phyloP scores from a whole-genome alignment of 2,797 vertebrate genomes.

The Siniperca scherzeri region DNA sequence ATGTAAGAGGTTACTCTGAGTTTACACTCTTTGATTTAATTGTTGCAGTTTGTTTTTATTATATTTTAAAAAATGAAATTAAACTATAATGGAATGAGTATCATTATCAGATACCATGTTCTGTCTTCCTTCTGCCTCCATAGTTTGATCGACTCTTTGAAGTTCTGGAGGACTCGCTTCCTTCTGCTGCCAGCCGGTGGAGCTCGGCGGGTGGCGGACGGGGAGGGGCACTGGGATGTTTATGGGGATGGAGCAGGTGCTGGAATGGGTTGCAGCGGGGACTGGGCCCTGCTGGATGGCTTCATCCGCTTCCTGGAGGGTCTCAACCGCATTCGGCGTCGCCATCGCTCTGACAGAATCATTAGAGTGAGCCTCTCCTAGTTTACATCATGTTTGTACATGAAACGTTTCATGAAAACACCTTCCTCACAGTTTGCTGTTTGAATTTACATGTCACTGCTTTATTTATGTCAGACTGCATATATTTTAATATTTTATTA shows the following conservation, averaged over 20 bases:
- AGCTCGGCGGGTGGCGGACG: slow-evolving; percentile 93
- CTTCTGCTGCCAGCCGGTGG: slow-evolving; percentile 94
- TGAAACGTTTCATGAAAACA: not conserved
- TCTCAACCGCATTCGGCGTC: slow-evolving; percentile 95
- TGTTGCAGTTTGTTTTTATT: not conserved
- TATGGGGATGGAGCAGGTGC: slow-evolving; percentile 91
- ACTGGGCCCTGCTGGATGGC: slow-evolving; percentile 94
- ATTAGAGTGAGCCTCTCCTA: slow-evolving; percentile 88
- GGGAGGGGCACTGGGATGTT: slow-evolving; percentile 93
- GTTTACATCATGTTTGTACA: not conserved
- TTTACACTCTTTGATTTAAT: not conserved
- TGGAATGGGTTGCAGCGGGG: slow-evolving; percentile 81
- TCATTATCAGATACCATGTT: not conserved
- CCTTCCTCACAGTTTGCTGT: too few species aligned
- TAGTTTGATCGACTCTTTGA: slow-evolving; percentile 97
- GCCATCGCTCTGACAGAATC: slow-evolving; percentile 95
- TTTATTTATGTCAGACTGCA: not conserved
- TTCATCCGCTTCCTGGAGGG: slow-evolving; percentile 98
- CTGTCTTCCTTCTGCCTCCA: not conserved
- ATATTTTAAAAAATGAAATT: not conserved
- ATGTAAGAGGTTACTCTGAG: not conserved
- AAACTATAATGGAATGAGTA: not conserved
- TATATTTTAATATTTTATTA: not conserved
- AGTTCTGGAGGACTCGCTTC: slow-evolving; percentile 98
- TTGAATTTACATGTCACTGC: not conserved